Base-by-base conservation (phyloP, 1,140 invertebrate species). In the Berghia stephanieae region DNA sequence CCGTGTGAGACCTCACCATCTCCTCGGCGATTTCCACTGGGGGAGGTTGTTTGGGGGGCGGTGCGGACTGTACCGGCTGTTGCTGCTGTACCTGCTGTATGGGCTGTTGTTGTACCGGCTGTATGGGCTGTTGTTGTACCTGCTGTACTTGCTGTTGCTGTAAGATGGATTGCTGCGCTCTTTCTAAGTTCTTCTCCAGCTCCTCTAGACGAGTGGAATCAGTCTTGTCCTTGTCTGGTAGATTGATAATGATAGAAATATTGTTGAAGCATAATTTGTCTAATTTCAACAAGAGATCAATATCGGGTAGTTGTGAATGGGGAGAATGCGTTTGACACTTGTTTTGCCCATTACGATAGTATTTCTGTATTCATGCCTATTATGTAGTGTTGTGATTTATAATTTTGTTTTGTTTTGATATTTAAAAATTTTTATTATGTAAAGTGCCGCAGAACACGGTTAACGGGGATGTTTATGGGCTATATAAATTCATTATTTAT, bases 101-200 rank as follows among this genome's bases (percentile, higher is more conserved):
- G 38, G 34, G 60, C 67, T 82, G 83, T 44, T 83, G 83, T 57
- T 83, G 81, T 0, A 49, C 40, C 42, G 21, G 60, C 69, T 43
- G 71, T 40, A 57, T 60, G 31, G 63, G 74, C 27, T 78, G 63
- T 34, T 81, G 79, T 68, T 81, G 80, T 24, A 76, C 57, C 67
- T 79, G 81, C 31, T 79, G 68, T 10, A 71, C 36, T 24, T 78
- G 77, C 31, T 80, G 77, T 78, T 83, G 82, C 80, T 80, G 79
- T 66, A 81, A 63, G n/a, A 85, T 85, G 44, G 84, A 84, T 43
- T 85, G 77, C 0, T 73, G 79, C 40, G 84, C 86, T 16, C 83
- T 83, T 75, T 86, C 82, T 31, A 87, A 80, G 16, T 83, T 84
- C 63, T 80, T 78, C 71, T 86, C 83, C 27, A 87, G 79, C 57